Base-by-base conservation (phyloP, 2,113 vertebrate genomes). In the Ranitomeya imitator region DNA sequence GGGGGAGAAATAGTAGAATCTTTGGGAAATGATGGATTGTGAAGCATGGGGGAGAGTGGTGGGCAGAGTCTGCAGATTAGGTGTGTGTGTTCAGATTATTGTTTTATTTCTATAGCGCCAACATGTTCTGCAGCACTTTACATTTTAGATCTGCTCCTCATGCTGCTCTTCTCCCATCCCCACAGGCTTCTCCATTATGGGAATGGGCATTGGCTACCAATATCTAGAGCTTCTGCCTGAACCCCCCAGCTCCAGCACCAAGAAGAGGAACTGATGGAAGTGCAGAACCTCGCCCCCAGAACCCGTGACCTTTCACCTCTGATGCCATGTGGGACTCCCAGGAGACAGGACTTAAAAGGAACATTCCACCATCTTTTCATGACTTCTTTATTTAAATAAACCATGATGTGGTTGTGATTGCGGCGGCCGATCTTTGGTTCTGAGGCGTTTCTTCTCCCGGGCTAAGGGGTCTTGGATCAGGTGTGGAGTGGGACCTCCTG, bases 121-220 rank as follows among this genome's bases (percentile, higher is more conserved):
- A 2, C 26, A 31, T 31, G 26, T 31, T 31, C 26, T 2, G 26
- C 26, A 31, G 26, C 26, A 31, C 26, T 31, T 31, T 31, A 31
- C 26, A 31, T 31, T 31, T 31, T 31, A 45, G 37, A 45, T 45
- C 37, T 45, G 7, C 23, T 71, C 11, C 31, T 71, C 23, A 3
- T 14, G 26, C 67, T 71, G 23, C 21, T 18, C 19, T 14, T 23
- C 7, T 19, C n/a, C 21, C 26, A 26, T 6, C 73, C 92, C 54
- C 54, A 26, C 85, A 99, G 98, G 98, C 93, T 95, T 97, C 92
- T 99, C 98, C 0, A 93, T 99, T 87, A 37, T 99, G 91, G 97
- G 94, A 4, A 99, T 99, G 98, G 91, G 99, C 89, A 95, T 97
- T 88, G 98, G 98, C 23, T 96, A 96, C 87, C 96, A 94, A 92